Conservation (phyloP, 1,140 invertebrate genomes). For the Phymorhynchus buccinoides region DNA sequence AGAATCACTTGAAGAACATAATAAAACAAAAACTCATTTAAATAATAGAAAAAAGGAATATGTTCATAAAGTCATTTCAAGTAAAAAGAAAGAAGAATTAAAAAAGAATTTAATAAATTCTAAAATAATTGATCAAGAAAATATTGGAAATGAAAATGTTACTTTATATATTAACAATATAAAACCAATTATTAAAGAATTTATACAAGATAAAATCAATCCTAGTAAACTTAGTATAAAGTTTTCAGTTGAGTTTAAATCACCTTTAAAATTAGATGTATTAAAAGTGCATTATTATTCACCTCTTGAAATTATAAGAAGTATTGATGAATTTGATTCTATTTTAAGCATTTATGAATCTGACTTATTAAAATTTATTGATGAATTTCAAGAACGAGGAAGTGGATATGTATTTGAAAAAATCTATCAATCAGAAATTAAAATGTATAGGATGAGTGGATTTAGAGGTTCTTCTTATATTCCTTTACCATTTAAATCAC, state of each 20-base stretch:
- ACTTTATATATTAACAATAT: slow-evolving; percentile 7
- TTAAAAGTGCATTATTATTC: slow-evolving; percentile 1
- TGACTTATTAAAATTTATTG: slow-evolving; percentile 33
- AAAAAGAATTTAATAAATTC: not conserved
- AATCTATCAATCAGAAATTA: slow-evolving; percentile 21
- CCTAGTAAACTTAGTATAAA: slow-evolving; percentile 5
- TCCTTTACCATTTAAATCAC: slow-evolving; percentile 31
- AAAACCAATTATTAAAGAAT: not conserved
- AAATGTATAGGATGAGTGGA: slow-evolving; percentile 32
- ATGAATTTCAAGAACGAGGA: slow-evolving; percentile 42
- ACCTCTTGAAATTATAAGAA: slow-evolving; percentile 18
- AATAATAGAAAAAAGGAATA: slow-evolving; percentile 6
- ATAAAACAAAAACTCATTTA: not conserved
- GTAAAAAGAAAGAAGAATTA: not conserved
- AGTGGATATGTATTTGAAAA: slow-evolving; percentile 34
- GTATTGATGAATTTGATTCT: slow-evolving; percentile 3
- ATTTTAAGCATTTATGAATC: slow-evolving; percentile 28
- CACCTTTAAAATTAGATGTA: not conserved
- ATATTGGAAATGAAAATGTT: not conserved
- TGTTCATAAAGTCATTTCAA: not conserved
- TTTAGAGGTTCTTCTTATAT: slow-evolving; percentile 27
- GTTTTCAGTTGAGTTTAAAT: not conserved
- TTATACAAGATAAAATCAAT: not conserved
- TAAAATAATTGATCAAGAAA: not conserved
- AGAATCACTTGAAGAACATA: not conserved